Conservation (phyloP, 2,888 invertebrate genomes). For the Clunio marinus region DNA sequence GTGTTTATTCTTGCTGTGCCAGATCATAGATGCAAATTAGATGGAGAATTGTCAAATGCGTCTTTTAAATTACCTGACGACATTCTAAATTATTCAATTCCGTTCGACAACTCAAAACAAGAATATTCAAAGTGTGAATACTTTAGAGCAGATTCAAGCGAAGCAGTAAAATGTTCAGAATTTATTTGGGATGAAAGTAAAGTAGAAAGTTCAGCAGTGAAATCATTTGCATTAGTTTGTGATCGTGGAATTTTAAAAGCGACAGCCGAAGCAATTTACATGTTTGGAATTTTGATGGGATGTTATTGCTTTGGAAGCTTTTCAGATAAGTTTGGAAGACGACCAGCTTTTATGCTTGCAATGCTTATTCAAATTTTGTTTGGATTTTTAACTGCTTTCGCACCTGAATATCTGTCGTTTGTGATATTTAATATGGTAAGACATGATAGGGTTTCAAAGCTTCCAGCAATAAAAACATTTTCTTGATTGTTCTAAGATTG, state of each 20-base stretch:
- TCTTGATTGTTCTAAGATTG: conserved; percentile 46
- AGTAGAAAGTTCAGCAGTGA: conserved; percentile 61
- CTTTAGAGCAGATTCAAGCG: conserved; percentile 46
- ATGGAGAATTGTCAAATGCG: conserved; percentile 55
- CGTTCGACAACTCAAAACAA: conserved; percentile 52
- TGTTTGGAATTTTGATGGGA: conserved; percentile 69
- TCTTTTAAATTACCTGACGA: conserved; percentile 52
- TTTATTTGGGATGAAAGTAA: conserved; percentile 60
- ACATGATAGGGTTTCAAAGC: neutral
- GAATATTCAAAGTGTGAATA: conserved; percentile 55
- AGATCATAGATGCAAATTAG: conserved; percentile 60
- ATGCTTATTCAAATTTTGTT: conserved; percentile 65
- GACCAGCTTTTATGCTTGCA: conserved; percentile 67
- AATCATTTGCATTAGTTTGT: conserved; percentile 68
- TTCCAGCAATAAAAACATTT: neutral
- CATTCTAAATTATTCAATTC: conserved; percentile 54
- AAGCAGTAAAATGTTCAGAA: conserved; percentile 53
- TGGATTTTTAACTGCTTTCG: conserved; percentile 62
- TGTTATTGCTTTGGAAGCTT: conserved; percentile 68
- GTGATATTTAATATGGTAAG: conserved; percentile 58
- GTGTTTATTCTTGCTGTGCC: conserved; percentile 66
- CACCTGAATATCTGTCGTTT: conserved; percentile 66
- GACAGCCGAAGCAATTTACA: conserved; percentile 60
- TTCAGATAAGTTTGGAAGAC: conserved; percentile 67
- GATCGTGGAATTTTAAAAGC: conserved; percentile 59